Percentiles rank a stretch among this genome's conserved stretches.
Conservation (phyloP, 2,797 vertebrate genomes). For the Phataginus tricuspis region DNA sequence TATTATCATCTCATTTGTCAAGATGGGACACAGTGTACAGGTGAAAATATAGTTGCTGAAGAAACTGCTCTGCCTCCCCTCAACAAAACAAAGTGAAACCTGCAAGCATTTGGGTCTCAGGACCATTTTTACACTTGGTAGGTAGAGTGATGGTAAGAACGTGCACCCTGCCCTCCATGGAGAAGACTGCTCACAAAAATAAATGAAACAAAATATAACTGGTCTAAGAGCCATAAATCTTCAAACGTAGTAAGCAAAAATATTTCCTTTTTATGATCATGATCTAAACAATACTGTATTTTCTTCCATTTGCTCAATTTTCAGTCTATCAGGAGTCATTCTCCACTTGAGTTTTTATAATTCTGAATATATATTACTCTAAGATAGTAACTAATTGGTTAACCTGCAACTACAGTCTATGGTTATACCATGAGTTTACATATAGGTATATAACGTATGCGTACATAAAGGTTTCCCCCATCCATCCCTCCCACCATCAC, state of each 20-base stretch:
- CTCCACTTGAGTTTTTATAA: constrained; percentile 32
- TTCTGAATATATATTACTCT: constrained; percentile 73
- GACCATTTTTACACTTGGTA: constrained; percentile 17
- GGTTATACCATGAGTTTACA: constrained; percentile 60
- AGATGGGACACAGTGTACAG: not conserved
- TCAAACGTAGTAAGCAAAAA: constrained; percentile 3
- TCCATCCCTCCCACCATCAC: not conserved
- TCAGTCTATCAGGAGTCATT: not conserved
- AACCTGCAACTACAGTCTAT: constrained; percentile 72
- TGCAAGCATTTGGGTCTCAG: constrained; percentile 19
- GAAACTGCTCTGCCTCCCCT: constrained; percentile 2
- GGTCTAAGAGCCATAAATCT: constrained; percentile 10
- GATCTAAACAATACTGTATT: constrained; percentile 63
- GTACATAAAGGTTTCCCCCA: not conserved
- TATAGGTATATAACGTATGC: not conserved
- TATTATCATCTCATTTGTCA: constrained; percentile 53
- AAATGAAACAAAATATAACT: not conserved
- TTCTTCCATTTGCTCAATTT: constrained; percentile 68
- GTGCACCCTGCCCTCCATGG: not conserved
- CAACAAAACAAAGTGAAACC: not conserved
- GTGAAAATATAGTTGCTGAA: constrained; percentile 38
- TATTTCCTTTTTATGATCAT: not conserved
- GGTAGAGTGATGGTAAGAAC: not conserved
- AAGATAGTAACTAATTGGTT: constrained; percentile 78
- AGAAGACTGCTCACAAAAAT: constrained; percentile 38